A percentile compares a stretch with the other conserved stretches of the same genome.
Evolutionary conservation across 1,140 invertebrate species (phyloP).

Genomic region (Zaprionus ghesquierei): DNA sequence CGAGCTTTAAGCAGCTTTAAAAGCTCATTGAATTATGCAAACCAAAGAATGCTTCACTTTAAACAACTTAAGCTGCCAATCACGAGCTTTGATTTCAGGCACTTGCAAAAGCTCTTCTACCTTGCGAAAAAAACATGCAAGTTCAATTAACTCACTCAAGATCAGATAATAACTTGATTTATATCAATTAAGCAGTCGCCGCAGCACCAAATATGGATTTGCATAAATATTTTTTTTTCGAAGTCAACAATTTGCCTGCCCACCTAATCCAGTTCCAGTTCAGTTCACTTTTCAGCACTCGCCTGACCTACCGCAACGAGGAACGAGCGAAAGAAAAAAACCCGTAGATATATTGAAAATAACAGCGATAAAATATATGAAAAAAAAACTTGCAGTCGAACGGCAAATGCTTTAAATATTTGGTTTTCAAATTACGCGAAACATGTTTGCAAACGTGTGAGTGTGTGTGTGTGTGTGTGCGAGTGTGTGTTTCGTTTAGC

Average conservation of each 20-base stretch:
- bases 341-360: slow-evolving; percentile 11
- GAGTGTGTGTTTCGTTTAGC: slow-evolving; percentile 33
- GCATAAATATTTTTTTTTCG: slow-evolving; percentile 21
- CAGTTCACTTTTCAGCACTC: slow-evolving; percentile 44
- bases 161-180: slow-evolving; percentile 23
- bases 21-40: not conserved
- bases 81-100: not conserved
- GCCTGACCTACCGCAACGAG: slow-evolving; percentile 64
- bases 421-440: slow-evolving; percentile 38
- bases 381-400: slow-evolving; percentile 10
- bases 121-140: not conserved
- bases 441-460: slow-evolving; percentile 38
- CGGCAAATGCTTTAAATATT: slow-evolving; percentile 40
- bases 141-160: slow-evolving; percentile 3
- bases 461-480: not conserved
- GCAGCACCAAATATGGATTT: slow-evolving; percentile 17
- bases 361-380: slow-evolving; percentile 32
- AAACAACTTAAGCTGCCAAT: not conserved
- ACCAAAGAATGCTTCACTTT: not conserved
- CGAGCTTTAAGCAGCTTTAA: not conserved
- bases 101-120: not conserved
- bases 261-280: slow-evolving; percentile 37
- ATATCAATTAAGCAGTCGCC: slow-evolving; percentile 31
- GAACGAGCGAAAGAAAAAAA: not conserved
- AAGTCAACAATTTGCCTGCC: slow-evolving; percentile 37